Evolutionary conservation across 2,113 vertebrate genomes (phyloP).

Genomic region (Cynocephalus volans): DNA sequence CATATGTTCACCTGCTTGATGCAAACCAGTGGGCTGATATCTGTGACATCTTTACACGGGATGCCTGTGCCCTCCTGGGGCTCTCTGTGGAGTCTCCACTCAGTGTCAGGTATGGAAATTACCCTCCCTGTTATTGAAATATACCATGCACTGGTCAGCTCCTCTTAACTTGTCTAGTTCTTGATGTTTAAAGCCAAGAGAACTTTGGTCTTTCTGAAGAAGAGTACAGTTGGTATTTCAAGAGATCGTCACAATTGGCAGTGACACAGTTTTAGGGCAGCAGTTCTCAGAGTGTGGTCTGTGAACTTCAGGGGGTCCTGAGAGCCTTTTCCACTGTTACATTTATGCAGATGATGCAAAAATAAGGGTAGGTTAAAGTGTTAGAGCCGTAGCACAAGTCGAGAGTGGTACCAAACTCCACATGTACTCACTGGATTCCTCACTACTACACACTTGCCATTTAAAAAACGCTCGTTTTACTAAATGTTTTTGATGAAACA

Average conservation of each 20-base stretch:
- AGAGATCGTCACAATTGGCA: not conserved
- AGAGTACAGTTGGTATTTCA: not conserved
- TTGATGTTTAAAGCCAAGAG: not conserved
- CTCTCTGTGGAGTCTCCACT: constrained; percentile 94
- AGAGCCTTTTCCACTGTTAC: not conserved
- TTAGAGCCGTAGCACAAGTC: not conserved
- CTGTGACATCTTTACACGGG: constrained; percentile 94
- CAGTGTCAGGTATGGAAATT: constrained; percentile 91
- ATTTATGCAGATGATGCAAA: not conserved
- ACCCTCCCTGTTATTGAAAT: not conserved
- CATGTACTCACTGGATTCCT: not conserved
- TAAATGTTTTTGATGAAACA: not conserved
- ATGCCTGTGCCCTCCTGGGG: constrained; percentile 93
- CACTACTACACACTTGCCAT: not conserved
- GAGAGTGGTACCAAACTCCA: not conserved
- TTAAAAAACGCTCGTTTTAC: not conserved
- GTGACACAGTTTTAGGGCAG: not conserved
- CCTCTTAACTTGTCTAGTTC: not conserved
- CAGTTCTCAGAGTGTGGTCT: not conserved
- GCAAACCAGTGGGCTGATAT: constrained; percentile 95
- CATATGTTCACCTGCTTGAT: constrained; percentile 92
- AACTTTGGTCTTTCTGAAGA: not conserved
- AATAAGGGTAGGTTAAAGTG: not conserved
- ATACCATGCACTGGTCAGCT: not conserved
- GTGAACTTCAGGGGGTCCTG: not conserved